phyloP scores from a whole-genome alignment of 2,888 invertebrate species.

The Agriopis leucophaearia region DNA sequence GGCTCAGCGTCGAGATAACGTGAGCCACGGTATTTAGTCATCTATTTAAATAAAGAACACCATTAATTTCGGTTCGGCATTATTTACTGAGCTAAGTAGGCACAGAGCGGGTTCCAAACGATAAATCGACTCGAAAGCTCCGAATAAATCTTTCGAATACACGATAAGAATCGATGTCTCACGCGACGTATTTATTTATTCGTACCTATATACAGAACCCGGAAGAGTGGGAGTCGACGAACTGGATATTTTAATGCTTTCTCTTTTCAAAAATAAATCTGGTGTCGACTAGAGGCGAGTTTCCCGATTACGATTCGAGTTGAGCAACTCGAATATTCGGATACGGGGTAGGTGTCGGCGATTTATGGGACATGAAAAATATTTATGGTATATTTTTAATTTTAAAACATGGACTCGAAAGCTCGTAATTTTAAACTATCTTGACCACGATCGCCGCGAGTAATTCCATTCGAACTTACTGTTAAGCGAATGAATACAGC shows the following conservation, averaged over 20 bases:
- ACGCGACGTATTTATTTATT: constrained; percentile 82
- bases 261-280: constrained; percentile 58
- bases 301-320: constrained; percentile 42
- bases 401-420: constrained; percentile 29
- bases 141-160: constrained; percentile 81
- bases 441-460: constrained; percentile 26
- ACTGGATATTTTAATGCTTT: constrained; percentile 62
- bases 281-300: constrained; percentile 35
- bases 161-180: constrained; percentile 85
- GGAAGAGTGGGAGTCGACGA: constrained; percentile 72
- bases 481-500: constrained; percentile 14
- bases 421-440: constrained; percentile 29
- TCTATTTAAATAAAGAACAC: constrained; percentile 83
- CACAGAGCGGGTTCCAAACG: constrained; percentile 83
- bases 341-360: constrained; percentile 33
- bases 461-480: constrained; percentile 30
- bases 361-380: constrained; percentile 36
- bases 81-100: constrained; percentile 84
- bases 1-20: constrained; percentile 75
- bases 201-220: constrained; percentile 68
- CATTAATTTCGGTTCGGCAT: constrained; percentile 81
- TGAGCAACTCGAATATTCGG: constrained; percentile 35
- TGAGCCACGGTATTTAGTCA: constrained; percentile 81
- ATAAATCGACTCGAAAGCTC: constrained; percentile 81
- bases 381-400: constrained; percentile 30